phyloP scores from a whole-genome alignment of 92 coral and sea anemone genomes.

The Isaurus tuberculatus region DNA sequence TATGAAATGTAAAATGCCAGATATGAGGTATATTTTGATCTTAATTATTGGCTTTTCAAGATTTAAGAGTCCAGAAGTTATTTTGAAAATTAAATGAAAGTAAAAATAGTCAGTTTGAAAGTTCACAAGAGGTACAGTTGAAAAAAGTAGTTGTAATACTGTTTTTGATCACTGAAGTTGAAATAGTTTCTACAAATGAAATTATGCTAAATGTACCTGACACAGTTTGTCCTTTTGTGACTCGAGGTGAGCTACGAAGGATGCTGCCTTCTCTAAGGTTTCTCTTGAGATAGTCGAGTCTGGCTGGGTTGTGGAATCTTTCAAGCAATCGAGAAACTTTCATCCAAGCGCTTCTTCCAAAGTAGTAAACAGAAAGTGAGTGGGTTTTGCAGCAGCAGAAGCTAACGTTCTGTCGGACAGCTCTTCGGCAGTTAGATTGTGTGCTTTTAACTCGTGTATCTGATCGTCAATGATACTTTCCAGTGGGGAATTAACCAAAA shows the following conservation, averaged over 20 bases:
- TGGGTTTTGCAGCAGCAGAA: not conserved
- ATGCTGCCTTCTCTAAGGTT: constrained; percentile 57
- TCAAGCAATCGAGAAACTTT: not conserved
- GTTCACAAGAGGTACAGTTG: too few relatives aligned
- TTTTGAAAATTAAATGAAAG: too few relatives aligned
- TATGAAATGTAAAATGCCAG: too few relatives aligned
- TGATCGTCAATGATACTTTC: constrained; percentile 10
- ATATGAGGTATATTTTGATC: too few relatives aligned
- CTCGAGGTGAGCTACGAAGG: constrained; percentile 55
- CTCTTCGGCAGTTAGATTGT: constrained; percentile 2
- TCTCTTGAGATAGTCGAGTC: constrained; percentile 37
- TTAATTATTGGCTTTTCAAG: too few relatives aligned
- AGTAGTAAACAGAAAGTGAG: not conserved
- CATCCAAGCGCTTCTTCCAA: constrained; percentile 3
- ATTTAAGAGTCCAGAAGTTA: too few relatives aligned
- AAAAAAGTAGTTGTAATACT: too few relatives aligned
- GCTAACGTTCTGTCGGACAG: not conserved
- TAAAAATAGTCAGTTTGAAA: too few relatives aligned
- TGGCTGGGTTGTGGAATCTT: constrained; percentile 36
- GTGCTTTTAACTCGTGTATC: not conserved
- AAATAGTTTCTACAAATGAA: too few relatives aligned
- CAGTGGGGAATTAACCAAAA: constrained; percentile 19
- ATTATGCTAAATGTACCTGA: constrained; percentile 35
- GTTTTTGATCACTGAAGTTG: too few relatives aligned
- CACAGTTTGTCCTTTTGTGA: constrained; percentile 65